Percentiles rank a stretch among this genome's conserved stretches.
phyloP scores from a whole-genome alignment of 1,140 invertebrate genomes.

The Drosophila suzukii region DNA sequence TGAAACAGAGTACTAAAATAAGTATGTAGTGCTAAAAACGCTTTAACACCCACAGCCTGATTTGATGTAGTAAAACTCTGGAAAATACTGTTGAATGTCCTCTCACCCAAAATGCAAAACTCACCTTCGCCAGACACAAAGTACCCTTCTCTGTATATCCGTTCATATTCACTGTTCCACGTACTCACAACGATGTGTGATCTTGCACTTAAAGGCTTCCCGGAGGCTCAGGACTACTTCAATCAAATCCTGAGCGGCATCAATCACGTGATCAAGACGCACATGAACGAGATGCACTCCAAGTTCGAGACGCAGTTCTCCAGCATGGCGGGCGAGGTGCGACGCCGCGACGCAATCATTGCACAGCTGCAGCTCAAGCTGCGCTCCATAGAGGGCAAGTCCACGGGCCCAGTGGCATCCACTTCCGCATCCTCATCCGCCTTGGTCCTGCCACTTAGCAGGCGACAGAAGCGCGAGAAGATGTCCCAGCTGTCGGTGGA shows the following conservation, averaged over 20 bases:
- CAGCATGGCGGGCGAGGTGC: slow-evolving; percentile 90
- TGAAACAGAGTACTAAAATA: slow-evolving; percentile 9
- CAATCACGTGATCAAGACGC: slow-evolving; percentile 90
- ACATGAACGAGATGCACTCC: slow-evolving; percentile 88
- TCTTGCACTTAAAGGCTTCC: slow-evolving; percentile 70
- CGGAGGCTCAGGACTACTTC: slow-evolving; percentile 90
- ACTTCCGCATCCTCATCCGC: slow-evolving; percentile 13
- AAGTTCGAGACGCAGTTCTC: slow-evolving; percentile 89
- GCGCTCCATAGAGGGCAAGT: slow-evolving; percentile 63
- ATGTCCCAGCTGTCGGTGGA: slow-evolving; percentile 66
- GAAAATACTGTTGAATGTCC: slow-evolving; percentile 21
- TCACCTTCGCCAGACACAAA: slow-evolving; percentile 36
- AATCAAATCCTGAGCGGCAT: slow-evolving; percentile 90
- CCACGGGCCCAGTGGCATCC: slow-evolving; percentile 1
- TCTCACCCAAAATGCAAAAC: slow-evolving; percentile 30
- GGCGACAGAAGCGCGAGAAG: slow-evolving; percentile 61
- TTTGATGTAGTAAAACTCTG: slow-evolving; percentile 50
- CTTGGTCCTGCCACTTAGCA: slow-evolving; percentile 9
- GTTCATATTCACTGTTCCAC: neutral
- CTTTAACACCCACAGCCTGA: slow-evolving; percentile 41
- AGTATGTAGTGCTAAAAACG: slow-evolving; percentile 38
- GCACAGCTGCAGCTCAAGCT: slow-evolving; percentile 87
- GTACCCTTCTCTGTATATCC: neutral
- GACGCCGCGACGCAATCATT: slow-evolving; percentile 91
- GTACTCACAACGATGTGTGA: slow-evolving; percentile 1